Evolutionary conservation across 2,888 invertebrate genomes (phyloP).

Genomic region (Epinotia ramella): DNA sequence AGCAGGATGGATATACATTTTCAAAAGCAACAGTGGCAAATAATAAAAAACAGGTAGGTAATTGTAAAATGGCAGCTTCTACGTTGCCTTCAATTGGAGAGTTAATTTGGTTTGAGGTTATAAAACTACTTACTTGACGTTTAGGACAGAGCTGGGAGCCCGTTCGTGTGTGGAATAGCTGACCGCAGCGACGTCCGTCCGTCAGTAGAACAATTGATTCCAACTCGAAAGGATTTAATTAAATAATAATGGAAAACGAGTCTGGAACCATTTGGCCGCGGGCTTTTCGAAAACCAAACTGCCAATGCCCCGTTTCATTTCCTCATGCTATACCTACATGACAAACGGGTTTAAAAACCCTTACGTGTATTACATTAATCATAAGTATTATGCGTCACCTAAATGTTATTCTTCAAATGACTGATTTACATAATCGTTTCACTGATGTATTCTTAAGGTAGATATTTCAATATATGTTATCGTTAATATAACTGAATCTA

Average conservation of each 20-base stretch:
- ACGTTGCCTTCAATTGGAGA: background rate
- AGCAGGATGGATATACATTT: background rate
- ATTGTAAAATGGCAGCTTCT: background rate
- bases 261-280: slow-evolving; percentile 4
- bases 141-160: slow-evolving; percentile 21
- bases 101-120: slow-evolving; percentile 21
- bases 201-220: slow-evolving; percentile 63
- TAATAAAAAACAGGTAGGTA: background rate
- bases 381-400: slow-evolving; percentile 56
- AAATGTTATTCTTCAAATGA: slow-evolving; percentile 72
- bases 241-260: slow-evolving; percentile 48
- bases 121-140: slow-evolving; percentile 17
- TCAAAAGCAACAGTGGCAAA: background rate
- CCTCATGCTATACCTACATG: background rate
- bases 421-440: slow-evolving; percentile 77
- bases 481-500: slow-evolving; percentile 55
- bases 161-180: slow-evolving; percentile 46
- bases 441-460: slow-evolving; percentile 61
- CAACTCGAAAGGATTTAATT: slow-evolving; percentile 54
- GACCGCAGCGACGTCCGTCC: slow-evolving; percentile 67
- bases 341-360: background rate
- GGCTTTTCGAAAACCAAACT: background rate
- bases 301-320: background rate
- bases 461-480: slow-evolving; percentile 54
- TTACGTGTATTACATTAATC: slow-evolving; percentile 41